Evolutionary conservation across 2,888 invertebrate species (phyloP).

Genomic region (Theretra japonica): DNA sequence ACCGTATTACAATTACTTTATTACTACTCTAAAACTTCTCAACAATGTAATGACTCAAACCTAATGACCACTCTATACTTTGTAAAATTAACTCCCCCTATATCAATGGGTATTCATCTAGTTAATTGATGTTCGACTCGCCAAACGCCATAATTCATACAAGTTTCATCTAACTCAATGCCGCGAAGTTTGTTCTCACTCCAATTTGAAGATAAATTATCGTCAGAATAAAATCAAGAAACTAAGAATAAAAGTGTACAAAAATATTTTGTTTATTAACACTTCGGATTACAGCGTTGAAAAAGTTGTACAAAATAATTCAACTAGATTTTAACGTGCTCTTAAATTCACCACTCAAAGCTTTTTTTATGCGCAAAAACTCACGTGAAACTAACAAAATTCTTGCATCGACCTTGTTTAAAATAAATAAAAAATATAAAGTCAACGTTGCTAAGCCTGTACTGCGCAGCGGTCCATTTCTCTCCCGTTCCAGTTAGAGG

Average conservation of each 20-base stretch:
- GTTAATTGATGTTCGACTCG: slow-evolving; percentile 7
- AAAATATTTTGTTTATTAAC: neutral
- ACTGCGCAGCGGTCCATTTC: slow-evolving; percentile 75
- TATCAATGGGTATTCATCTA: slow-evolving; percentile 14
- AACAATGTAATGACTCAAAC: slow-evolving; percentile 5
- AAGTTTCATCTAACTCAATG: slow-evolving; percentile 7
- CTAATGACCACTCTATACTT: slow-evolving; percentile 13
- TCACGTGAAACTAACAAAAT: slow-evolving; percentile 36
- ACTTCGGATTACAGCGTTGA: neutral
- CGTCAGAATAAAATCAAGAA: neutral
- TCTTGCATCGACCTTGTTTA: slow-evolving; percentile 59
- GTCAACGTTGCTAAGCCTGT: slow-evolving; percentile 52
- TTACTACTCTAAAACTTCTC: slow-evolving; percentile 3
- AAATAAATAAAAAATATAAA: slow-evolving; percentile 61
- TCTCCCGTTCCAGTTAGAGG: slow-evolving; percentile 51
- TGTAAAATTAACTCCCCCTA: slow-evolving; percentile 5
- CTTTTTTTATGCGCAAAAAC: slow-evolving; percentile 52
- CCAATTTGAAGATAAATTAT: slow-evolving; percentile 21
- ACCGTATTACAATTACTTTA: slow-evolving; percentile 21
- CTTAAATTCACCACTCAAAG: slow-evolving; percentile 42
- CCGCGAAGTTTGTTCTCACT: slow-evolving; percentile 10
- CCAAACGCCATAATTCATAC: slow-evolving; percentile 19
- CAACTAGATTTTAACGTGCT: slow-evolving; percentile 32
- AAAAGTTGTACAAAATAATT: neutral
- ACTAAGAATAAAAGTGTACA: neutral